These are phyloP conservation scores for Telmatherina bonti DNA, from an alignment of 2,797 vertebrate genomes.

Conservation along the genomic window DNA sequence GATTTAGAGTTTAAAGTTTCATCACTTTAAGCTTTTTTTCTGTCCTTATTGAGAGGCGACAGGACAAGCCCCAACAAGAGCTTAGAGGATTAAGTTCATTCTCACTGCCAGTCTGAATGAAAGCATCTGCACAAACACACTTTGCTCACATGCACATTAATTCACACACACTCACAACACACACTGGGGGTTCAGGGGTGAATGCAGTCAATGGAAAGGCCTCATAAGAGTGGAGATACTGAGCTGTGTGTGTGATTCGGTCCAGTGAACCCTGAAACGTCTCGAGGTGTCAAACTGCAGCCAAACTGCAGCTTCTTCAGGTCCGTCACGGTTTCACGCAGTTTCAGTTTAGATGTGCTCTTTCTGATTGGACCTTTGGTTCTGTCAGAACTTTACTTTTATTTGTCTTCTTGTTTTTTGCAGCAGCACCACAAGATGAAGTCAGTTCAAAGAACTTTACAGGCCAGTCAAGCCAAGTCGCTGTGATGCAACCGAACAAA, in stretches of 20 bases:
- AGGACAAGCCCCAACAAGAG: slow-evolving; percentile 64
- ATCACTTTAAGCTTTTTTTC: background rate
- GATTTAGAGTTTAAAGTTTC: slow-evolving; percentile 6
- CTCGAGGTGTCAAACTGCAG: slow-evolving; percentile 26
- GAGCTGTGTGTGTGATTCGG: slow-evolving; percentile 13
- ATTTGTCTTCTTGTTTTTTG: too few species aligned
- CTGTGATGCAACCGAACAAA: too few species aligned
- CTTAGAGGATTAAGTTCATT: slow-evolving; percentile 83
- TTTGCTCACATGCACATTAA: slow-evolving; percentile 1
- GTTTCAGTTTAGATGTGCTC: too few species aligned
- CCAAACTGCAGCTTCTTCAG: slow-evolving; percentile 1
- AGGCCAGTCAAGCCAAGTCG: too few species aligned
- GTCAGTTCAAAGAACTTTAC: too few species aligned
- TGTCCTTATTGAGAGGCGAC: slow-evolving; percentile 5
- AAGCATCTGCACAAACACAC: slow-evolving; percentile 6
- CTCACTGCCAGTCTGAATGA: slow-evolving; percentile 75
- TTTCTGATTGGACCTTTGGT: background rate
- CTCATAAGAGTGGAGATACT: background rate
- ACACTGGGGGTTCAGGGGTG: background rate
- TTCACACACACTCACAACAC: slow-evolving; percentile 7
- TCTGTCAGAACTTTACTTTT: background rate
- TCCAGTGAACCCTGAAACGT: slow-evolving; percentile 30
- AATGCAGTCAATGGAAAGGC: slow-evolving; percentile 1
- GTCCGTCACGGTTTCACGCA: too few species aligned
- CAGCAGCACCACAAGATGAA: too few species aligned